Conservation (phyloP, 1,140 invertebrate genomes). For the Chionoecetes opilio region DNA sequence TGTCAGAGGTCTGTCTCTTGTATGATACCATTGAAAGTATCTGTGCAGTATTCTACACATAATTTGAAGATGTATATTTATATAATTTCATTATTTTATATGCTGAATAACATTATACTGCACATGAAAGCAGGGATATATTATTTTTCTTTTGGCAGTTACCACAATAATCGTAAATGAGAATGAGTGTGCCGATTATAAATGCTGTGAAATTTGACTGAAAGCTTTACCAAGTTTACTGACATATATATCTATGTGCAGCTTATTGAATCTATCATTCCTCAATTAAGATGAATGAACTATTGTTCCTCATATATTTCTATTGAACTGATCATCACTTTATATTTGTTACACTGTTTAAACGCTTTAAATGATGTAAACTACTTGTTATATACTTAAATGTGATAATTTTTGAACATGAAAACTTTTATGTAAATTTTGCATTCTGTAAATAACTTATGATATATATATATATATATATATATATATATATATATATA, state of each 20-base stretch:
- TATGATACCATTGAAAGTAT: background rate
- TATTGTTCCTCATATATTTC: background rate
- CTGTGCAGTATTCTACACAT: background rate
- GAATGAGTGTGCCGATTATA: too few relatives aligned
- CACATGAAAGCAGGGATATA: too few relatives aligned
- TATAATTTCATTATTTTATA: conserved; percentile 9
- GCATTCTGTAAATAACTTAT: background rate
- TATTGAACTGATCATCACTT: background rate
- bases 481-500: too few relatives aligned
- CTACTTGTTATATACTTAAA: background rate
- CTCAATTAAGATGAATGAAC: background rate
- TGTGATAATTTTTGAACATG: conserved; percentile 19
- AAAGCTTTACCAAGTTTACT: too few relatives aligned
- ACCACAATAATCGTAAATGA: too few relatives aligned
- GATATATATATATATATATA: too few relatives aligned
- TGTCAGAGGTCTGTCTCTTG: background rate
- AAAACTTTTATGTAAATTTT: conserved; percentile 1
- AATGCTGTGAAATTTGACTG: too few relatives aligned
- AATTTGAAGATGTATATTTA: background rate
- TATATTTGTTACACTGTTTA: background rate
- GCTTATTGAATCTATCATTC: background rate
- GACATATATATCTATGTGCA: conserved; percentile 33
- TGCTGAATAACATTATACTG: background rate
- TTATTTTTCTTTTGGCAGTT: too few relatives aligned
- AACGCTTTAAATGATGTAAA: conserved; percentile 32